Evolutionary conservation across 1,140 invertebrate genomes (phyloP).

Genomic region (Heliconius hewitsoni): DNA sequence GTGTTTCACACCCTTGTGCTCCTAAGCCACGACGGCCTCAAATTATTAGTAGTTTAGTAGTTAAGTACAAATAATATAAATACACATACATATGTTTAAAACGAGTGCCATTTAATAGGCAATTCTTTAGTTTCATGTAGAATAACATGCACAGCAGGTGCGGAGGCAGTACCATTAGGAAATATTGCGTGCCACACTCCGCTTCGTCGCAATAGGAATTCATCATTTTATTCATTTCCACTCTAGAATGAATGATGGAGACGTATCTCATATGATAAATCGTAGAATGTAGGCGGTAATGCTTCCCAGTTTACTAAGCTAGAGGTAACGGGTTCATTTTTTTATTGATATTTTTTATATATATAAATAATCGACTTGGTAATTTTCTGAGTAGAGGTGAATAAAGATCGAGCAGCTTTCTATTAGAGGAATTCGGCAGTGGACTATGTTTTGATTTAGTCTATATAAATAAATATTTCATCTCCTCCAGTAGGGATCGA

Average conservation of each 20-base stretch:
- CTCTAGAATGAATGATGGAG: conserved; percentile 28
- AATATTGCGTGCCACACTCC: conserved; percentile 30
- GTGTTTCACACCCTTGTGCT: no score
- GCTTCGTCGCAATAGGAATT: conserved; percentile 24
- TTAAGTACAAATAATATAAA: neutral
- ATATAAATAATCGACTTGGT: no score
- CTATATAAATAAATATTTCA: no score
- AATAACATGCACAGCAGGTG: conserved; percentile 27
- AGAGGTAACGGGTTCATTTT: neutral
- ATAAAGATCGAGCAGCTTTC: no score
- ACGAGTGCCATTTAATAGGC: conserved; percentile 18
- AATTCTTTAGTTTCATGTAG: conserved; percentile 23
- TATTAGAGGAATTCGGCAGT: no score
- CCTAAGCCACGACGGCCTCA: no score
- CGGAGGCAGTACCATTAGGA: conserved; percentile 28
- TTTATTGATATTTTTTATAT: no score
- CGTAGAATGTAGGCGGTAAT: neutral
- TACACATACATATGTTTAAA: neutral
- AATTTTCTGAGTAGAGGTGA: no score
- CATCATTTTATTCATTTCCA: conserved; percentile 30
- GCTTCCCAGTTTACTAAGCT: neutral
- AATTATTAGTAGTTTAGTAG: no score
- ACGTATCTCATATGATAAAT: neutral
- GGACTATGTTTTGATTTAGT: no score
- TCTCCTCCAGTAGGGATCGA: no score